Conservation (phyloP, 2,113 vertebrate species). For the Deroptyus accipitrinus region DNA sequence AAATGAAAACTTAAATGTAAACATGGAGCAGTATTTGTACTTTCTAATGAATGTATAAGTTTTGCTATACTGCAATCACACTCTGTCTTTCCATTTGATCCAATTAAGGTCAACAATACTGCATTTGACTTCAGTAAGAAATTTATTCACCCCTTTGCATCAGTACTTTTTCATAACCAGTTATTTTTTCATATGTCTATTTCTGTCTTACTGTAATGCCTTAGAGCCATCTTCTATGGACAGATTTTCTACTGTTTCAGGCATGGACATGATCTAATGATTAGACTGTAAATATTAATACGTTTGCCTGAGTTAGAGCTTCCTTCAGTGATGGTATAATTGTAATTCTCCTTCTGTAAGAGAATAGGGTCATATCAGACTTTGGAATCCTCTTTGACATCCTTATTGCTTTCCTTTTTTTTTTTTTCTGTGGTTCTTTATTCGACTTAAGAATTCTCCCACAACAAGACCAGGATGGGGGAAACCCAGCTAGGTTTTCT, state of each 20-base stretch:
- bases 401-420: not conserved
- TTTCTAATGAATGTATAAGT: slow-evolving; percentile 30
- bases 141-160: not conserved
- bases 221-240: not conserved
- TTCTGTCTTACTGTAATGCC: not conserved
- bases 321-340: not conserved
- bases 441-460: not conserved
- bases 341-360: not conserved
- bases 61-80: not conserved
- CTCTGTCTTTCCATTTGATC: not conserved
- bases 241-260: not conserved
- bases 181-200: not conserved
- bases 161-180: not conserved
- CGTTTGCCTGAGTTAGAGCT: not conserved
- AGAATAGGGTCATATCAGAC: not conserved
- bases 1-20: slow-evolving; percentile 41
- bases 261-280: not conserved
- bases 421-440: not conserved
- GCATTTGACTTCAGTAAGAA: not conserved
- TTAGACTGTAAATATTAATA: not conserved
- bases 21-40: slow-evolving; percentile 1
- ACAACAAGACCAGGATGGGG: not conserved
- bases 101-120: not conserved
- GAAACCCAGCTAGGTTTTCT: not conserved
- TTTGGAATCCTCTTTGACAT: not conserved